Conservation (phyloP, 2,797 vertebrate species). For the Amniataba percoides region DNA sequence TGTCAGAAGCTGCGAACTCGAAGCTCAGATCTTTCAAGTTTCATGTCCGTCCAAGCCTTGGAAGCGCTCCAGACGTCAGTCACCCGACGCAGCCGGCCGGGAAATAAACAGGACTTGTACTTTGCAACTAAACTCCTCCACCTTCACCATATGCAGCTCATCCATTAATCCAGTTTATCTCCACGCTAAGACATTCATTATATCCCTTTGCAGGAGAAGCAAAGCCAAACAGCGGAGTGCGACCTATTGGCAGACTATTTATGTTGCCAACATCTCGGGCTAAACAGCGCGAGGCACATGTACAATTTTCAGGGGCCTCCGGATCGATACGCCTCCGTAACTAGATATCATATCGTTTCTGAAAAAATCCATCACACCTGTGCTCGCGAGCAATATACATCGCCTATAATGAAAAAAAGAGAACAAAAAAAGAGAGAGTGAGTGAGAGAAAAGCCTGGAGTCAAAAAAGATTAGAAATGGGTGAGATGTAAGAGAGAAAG, state of each 20-base stretch:
- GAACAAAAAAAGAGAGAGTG: not conserved
- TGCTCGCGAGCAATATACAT: constrained; percentile 51
- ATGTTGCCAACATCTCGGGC: constrained; percentile 38
- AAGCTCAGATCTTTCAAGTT: constrained; percentile 6
- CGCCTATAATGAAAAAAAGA: constrained; percentile 56
- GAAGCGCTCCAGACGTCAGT: constrained; percentile 25
- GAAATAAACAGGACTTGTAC: not conserved
- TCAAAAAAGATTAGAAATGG: constrained; percentile 73
- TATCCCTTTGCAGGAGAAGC: constrained; percentile 31
- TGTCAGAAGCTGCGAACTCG: not conserved
- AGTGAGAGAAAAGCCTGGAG: constrained; percentile 41
- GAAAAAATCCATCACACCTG: constrained; percentile 71
- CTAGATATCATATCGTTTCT: constrained; percentile 67
- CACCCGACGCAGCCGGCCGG: not conserved
- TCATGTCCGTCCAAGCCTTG: constrained; percentile 22
- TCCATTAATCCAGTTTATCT: constrained; percentile 54
- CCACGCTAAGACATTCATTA: constrained; percentile 50
- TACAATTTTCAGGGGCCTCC: constrained; percentile 57
- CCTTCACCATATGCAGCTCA: not conserved
- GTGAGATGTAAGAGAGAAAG: constrained; percentile 53
- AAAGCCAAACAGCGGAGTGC: constrained; percentile 47
- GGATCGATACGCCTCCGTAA: constrained; percentile 66
- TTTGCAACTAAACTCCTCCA: not conserved
- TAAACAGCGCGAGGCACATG: constrained; percentile 47
- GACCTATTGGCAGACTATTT: constrained; percentile 66